phyloP scores from a whole-genome alignment of 2,888 invertebrate species.

The Marronus borbonicus region DNA sequence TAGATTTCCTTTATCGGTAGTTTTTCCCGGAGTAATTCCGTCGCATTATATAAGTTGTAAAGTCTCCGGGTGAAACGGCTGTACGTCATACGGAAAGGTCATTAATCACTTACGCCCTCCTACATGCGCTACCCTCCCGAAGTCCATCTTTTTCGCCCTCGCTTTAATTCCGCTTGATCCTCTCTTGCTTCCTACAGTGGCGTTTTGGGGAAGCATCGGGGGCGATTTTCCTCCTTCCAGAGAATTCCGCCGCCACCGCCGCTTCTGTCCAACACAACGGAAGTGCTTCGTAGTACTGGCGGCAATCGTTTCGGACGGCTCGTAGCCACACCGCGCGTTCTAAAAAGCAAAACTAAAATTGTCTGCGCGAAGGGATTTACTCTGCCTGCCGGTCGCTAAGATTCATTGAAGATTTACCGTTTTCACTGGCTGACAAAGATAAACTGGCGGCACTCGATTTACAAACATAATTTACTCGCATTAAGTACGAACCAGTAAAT shows the following conservation, averaged over 20 bases:
- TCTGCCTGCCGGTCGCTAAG: slow-evolving; percentile 34
- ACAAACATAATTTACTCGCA: slow-evolving; percentile 51
- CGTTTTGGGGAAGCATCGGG: background rate
- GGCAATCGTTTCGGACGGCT: slow-evolving; percentile 39
- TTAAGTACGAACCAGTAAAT: slow-evolving; percentile 40
- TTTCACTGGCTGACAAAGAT: slow-evolving; percentile 47
- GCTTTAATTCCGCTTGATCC: too few relatives aligned
- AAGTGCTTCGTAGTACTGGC: background rate
- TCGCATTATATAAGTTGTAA: slow-evolving; percentile 48
- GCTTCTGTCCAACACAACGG: background rate
- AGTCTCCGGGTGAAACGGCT: slow-evolving; percentile 42
- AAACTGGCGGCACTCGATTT: slow-evolving; percentile 48
- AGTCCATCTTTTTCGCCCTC: background rate
- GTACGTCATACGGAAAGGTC: slow-evolving; percentile 45
- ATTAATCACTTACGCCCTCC: slow-evolving; percentile 46
- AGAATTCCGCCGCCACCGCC: background rate
- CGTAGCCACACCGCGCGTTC: background rate
- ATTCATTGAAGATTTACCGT: slow-evolving; percentile 52
- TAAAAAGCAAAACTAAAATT: slow-evolving; percentile 52
- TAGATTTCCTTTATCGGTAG: slow-evolving; percentile 43
- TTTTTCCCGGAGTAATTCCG: slow-evolving; percentile 47
- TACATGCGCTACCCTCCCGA: slow-evolving; percentile 17
- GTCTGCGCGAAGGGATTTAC: slow-evolving; percentile 49
- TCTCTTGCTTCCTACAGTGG: too few relatives aligned
- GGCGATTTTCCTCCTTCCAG: background rate